phyloP scores from a whole-genome alignment of 1,140 invertebrate species.

The Uloborus diversus region DNA sequence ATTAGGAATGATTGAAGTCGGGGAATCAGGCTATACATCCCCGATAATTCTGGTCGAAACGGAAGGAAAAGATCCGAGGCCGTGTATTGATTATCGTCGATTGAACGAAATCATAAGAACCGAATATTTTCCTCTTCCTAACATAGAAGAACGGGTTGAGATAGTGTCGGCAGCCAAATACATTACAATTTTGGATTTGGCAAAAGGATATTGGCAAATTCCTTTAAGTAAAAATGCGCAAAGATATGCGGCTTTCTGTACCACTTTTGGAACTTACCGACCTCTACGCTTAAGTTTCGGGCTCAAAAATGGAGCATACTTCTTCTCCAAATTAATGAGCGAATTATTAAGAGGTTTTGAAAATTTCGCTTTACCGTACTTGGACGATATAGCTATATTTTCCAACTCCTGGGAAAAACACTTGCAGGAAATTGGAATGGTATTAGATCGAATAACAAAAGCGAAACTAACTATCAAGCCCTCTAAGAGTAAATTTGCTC shows the following conservation, averaged over 20 bases:
- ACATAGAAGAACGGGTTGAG: too few species aligned
- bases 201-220: too few species aligned
- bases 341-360: background rate
- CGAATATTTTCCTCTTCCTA: slow-evolving; percentile 70
- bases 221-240: too few species aligned
- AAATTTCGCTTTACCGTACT: background rate
- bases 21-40: background rate
- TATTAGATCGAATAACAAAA: slow-evolving; percentile 5
- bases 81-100: slow-evolving; percentile 66
- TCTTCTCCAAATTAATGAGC: background rate
- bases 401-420: slow-evolving; percentile 1
- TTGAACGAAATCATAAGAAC: slow-evolving; percentile 65
- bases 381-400: slow-evolving; percentile 47
- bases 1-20: background rate
- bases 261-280: background rate
- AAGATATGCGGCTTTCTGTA: too few species aligned
- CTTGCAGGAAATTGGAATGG: background rate
- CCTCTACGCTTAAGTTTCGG: slow-evolving; percentile 6
- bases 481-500: slow-evolving; percentile 38
- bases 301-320: slow-evolving; percentile 10
- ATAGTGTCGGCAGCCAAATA: too few species aligned
- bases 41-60: background rate
- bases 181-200: too few species aligned
- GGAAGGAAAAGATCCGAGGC: background rate
- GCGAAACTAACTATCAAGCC: slow-evolving; percentile 21